phyloP scores from a whole-genome alignment of 2,113 vertebrate genomes.

The Hylia prasina region DNA sequence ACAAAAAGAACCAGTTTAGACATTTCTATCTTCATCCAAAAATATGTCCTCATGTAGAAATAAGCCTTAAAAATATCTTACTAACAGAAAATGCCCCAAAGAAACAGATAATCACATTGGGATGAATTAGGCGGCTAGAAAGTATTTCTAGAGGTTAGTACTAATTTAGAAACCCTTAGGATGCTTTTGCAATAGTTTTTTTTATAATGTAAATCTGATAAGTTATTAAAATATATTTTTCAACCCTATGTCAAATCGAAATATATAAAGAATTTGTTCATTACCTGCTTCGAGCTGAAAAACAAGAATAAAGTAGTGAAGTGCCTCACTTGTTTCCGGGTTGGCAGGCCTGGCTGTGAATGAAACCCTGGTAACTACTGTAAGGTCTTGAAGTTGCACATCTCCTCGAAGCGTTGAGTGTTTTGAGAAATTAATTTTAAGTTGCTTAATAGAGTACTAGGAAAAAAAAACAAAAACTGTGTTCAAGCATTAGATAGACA shows the following conservation, averaged over 20 bases:
- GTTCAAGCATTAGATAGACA: background rate
- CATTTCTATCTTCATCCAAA: background rate
- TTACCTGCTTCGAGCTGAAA: background rate
- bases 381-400: background rate
- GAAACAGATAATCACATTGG: background rate
- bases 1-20: slow-evolving; percentile 29
- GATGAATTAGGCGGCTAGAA: background rate
- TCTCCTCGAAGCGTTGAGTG: background rate
- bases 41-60: background rate
- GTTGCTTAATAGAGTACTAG: background rate
- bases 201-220: background rate
- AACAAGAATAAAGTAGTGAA: background rate
- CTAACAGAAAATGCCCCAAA: background rate
- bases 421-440: background rate
- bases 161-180: background rate
- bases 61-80: background rate
- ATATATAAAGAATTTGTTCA: background rate
- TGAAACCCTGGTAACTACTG: background rate
- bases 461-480: background rate
- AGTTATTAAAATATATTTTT: background rate
- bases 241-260: background rate
- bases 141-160: background rate
- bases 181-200: background rate
- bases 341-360: background rate
- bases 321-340: background rate